Conservation (phyloP, 2,888 invertebrate species). For the Chrysotoxum bicinctum region DNA sequence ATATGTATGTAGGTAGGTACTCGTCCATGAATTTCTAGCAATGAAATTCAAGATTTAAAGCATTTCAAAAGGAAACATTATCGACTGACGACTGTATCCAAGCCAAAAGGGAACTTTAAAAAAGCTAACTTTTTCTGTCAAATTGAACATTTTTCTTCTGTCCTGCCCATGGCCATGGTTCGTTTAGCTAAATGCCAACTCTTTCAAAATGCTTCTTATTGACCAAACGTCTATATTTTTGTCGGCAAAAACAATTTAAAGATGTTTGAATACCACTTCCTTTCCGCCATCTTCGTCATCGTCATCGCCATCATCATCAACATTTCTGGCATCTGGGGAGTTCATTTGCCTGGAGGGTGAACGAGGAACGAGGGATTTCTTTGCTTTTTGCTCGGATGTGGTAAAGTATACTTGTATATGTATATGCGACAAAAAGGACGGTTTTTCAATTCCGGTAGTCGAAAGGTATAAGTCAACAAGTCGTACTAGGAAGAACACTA, state of each 20-base stretch:
- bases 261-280: constrained; percentile 47
- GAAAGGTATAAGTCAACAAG: constrained; percentile 54
- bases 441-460: constrained; percentile 45
- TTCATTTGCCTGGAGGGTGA: constrained; percentile 40
- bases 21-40: constrained; percentile 20
- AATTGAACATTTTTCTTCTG: constrained; percentile 9
- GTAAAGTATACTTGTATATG: background rate
- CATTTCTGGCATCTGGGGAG: constrained; percentile 11
- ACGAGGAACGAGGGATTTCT: background rate
- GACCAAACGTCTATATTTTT: constrained; percentile 45
- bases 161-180: constrained; percentile 6
- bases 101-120: background rate
- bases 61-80: background rate
- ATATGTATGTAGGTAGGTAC: background rate
- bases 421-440: background rate
- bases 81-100: background rate
- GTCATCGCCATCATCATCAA: background rate
- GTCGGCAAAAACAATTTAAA: constrained; percentile 61
- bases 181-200: constrained; percentile 22
- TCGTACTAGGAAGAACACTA: constrained; percentile 43
- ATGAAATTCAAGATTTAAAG: constrained; percentile 41
- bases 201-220: constrained; percentile 35
- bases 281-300: constrained; percentile 22
- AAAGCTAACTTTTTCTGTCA: constrained; percentile 1
- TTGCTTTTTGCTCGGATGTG: background rate